A percentile compares a stretch with the other conserved stretches of the same genome.
phyloP scores from a whole-genome alignment of 2,113 vertebrate species.

The Heterotilapia buettikoferi region DNA sequence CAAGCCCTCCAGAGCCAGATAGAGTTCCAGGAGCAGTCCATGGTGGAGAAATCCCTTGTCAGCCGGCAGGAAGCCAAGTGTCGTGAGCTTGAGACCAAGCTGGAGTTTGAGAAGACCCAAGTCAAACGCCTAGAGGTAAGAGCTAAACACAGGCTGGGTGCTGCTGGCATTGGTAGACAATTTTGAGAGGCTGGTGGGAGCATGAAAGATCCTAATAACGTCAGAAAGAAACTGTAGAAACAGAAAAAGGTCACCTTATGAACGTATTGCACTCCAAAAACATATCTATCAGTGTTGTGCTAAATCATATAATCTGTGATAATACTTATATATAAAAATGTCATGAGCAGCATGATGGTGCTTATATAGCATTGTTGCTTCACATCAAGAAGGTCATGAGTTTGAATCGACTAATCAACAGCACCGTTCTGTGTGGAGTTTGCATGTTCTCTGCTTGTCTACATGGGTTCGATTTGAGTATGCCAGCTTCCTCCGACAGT shows the following conservation, averaged over 20 bases:
- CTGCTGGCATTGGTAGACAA: not conserved
- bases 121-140: slow-evolving; percentile 94
- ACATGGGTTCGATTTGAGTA: not conserved
- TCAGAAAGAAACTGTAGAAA: not conserved
- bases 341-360: accelerated
- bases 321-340: not conserved
- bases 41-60: slow-evolving; percentile 96
- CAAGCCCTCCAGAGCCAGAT: slow-evolving; percentile 93
- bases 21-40: slow-evolving; percentile 95
- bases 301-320: not conserved
- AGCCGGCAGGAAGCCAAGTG: slow-evolving; percentile 94
- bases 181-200: not conserved
- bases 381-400: not conserved
- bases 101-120: slow-evolving; percentile 97
- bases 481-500: not conserved
- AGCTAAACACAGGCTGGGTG: not conserved
- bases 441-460: not conserved
- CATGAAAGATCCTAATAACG: not conserved
- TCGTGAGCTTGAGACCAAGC: slow-evolving; percentile 89
- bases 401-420: not conserved
- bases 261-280: not conserved
- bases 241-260: not conserved
- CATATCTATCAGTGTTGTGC: not conserved
- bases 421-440: not conserved
- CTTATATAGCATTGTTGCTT: not conserved